Evolutionary conservation across 2,113 vertebrate genomes (phyloP).

Genomic region (Triplophysa tibetana): DNA sequence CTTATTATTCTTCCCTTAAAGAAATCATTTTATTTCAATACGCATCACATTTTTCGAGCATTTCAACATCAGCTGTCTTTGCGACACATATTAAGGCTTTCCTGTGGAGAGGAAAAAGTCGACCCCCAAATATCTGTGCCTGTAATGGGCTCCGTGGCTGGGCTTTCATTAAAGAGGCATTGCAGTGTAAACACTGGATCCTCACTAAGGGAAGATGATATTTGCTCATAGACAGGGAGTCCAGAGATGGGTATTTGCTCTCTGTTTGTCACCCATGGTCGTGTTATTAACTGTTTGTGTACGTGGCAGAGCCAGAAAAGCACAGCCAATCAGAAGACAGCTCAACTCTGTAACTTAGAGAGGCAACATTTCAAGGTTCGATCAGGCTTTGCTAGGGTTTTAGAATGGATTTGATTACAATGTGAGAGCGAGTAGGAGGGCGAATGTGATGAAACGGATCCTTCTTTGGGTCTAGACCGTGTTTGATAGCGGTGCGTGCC

Average conservation of each 20-base stretch:
- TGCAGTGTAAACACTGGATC: conserved; percentile 76
- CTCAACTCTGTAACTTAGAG: conserved; percentile 19
- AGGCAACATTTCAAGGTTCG: conserved; percentile 15
- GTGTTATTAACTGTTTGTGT: conserved; percentile 58
- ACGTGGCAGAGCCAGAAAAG: not conserved
- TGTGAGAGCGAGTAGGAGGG: conserved; percentile 10
- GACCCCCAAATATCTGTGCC: not conserved
- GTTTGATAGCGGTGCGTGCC: conserved; percentile 16
- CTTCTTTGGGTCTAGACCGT: conserved; percentile 5
- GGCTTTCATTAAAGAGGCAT: conserved; percentile 68
- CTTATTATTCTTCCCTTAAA: not conserved
- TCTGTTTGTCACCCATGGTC: conserved; percentile 43
- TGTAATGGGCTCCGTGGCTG: conserved; percentile 35
- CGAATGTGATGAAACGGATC: conserved; percentile 27
- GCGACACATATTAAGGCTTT: not conserved
- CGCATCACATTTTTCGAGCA: not conserved
- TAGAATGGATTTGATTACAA: not conserved
- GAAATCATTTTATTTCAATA: too few relatives aligned
- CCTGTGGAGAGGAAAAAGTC: not conserved
- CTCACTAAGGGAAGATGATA: conserved; percentile 68
- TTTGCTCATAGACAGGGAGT: conserved; percentile 71
- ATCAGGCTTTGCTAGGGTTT: conserved; percentile 7
- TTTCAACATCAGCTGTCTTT: conserved; percentile 1
- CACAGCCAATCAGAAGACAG: not conserved
- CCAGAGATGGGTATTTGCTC: conserved; percentile 64